These are phyloP conservation scores for Carollia perspicillata DNA, from an alignment of 2,113 vertebrate genomes.

Conservation along the genomic window DNA sequence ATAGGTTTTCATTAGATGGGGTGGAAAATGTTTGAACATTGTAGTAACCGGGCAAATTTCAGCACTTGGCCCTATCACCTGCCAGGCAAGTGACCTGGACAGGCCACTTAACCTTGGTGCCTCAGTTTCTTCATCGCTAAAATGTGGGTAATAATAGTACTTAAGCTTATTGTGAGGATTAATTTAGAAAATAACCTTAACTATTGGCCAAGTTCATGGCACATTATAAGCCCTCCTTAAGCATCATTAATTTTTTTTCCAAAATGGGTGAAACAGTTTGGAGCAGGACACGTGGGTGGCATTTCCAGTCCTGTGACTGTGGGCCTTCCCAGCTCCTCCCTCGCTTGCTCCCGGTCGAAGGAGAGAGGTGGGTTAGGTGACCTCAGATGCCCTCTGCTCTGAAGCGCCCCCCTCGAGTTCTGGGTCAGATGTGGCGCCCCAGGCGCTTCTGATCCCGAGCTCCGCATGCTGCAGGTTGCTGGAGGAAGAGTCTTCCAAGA, in stretches of 20 bases:
- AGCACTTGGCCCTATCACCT: not conserved
- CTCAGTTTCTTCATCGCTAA: not conserved
- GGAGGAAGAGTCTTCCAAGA: slow-evolving; percentile 93
- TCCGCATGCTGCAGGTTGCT: slow-evolving; percentile 83
- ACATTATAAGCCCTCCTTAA: not conserved
- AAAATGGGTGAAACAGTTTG: not conserved
- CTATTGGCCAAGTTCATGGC: not conserved
- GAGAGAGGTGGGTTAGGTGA: not conserved
- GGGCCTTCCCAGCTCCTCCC: not conserved
- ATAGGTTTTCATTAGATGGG: not conserved
- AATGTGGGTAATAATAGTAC: not conserved
- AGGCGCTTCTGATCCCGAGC: not conserved
- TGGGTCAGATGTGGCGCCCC: rapidly evolving
- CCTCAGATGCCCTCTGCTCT: not conserved
- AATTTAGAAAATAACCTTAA: not conserved
- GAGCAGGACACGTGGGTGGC: not conserved
- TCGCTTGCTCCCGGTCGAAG: not conserved
- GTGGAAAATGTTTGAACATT: not conserved
- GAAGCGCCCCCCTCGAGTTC: rapidly evolving
- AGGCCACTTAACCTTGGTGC: not conserved
- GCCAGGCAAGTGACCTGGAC: not conserved
- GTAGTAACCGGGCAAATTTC: not conserved
- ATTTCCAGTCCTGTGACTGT: not conserved
- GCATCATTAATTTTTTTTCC: not conserved
- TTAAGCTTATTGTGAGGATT: not conserved